Conservation (phyloP, 1,140 invertebrate genomes). For the Lepidurus arcticus region DNA sequence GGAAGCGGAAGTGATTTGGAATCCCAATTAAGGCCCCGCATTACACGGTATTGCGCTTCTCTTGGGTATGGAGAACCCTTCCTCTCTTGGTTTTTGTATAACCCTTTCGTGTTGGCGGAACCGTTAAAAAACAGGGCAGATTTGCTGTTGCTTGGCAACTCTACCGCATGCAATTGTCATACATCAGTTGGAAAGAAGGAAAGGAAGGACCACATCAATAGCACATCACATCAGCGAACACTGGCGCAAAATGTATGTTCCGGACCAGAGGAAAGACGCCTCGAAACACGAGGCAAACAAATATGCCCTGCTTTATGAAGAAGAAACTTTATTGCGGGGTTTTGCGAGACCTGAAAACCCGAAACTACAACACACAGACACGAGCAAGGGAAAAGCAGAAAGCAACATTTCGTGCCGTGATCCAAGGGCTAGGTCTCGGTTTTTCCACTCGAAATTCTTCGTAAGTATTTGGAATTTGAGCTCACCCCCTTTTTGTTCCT, state of each 20-base stretch:
- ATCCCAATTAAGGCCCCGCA: constrained; percentile 15
- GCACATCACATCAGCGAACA: background rate
- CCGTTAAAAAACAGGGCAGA: constrained; percentile 1
- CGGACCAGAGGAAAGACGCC: background rate
- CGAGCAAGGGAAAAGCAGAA: too few species aligned
- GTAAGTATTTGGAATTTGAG: constrained; percentile 8
- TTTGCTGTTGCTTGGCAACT: constrained; percentile 13
- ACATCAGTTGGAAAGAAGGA: background rate
- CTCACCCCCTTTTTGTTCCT: background rate
- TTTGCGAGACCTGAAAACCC: background rate
- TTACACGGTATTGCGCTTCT: constrained; percentile 17
- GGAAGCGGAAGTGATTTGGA: constrained; percentile 21
- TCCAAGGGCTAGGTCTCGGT: background rate
- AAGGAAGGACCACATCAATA: constrained; percentile 14
- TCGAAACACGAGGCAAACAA: background rate
- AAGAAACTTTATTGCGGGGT: background rate
- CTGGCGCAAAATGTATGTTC: background rate
- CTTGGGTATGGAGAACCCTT: background rate
- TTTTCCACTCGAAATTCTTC: background rate
- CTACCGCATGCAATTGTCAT: background rate
- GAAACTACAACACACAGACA: background rate
- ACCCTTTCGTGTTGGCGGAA: constrained; percentile 13
- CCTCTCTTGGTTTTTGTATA: background rate
- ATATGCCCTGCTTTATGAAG: constrained; percentile 3
- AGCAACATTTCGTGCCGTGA: too few species aligned